Evolutionary conservation across 1,140 invertebrate genomes (phyloP).

Genomic region (Patella vulgata): DNA sequence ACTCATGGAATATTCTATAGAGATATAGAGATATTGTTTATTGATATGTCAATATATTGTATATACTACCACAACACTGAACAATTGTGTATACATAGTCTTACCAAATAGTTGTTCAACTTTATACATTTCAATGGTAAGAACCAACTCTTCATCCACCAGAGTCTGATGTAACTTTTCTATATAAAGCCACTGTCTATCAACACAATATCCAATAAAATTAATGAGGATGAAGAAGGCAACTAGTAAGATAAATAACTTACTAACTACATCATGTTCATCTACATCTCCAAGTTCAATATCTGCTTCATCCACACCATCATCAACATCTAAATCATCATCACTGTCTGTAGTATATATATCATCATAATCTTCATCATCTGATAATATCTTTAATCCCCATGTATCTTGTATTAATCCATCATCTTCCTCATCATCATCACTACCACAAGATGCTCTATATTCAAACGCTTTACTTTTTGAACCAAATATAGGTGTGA

Average conservation of each 20-base stretch:
- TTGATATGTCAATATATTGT: no score
- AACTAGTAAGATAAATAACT: constrained; percentile 4
- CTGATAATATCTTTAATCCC: constrained; percentile 58
- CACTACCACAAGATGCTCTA: constrained; percentile 25
- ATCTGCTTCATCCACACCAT: constrained; percentile 8
- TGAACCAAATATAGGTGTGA: constrained; percentile 27
- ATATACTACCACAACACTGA: no score
- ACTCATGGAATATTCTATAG: no score
- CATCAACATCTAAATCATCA: background rate
- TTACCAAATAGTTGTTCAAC: no score
- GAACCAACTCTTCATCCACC: no score
- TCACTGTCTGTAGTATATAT: constrained; percentile 41
- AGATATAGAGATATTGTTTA: no score
- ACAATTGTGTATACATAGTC: no score
- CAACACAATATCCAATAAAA: no score
- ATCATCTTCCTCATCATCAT: constrained; percentile 52
- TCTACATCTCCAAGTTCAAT: constrained; percentile 66
- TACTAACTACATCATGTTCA: constrained; percentile 73
- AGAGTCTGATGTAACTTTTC: no score
- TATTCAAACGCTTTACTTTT: constrained; percentile 67
- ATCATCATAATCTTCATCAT: constrained; percentile 42
- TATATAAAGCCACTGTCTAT: no score
- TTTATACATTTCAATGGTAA: no score
- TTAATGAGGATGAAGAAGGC: no score
- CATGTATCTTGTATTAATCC: constrained; percentile 50